These are phyloP conservation scores for Lepidocyrtoides sp. DNA, from an alignment of 2,888 invertebrate genomes.

Conservation along the genomic window DNA sequence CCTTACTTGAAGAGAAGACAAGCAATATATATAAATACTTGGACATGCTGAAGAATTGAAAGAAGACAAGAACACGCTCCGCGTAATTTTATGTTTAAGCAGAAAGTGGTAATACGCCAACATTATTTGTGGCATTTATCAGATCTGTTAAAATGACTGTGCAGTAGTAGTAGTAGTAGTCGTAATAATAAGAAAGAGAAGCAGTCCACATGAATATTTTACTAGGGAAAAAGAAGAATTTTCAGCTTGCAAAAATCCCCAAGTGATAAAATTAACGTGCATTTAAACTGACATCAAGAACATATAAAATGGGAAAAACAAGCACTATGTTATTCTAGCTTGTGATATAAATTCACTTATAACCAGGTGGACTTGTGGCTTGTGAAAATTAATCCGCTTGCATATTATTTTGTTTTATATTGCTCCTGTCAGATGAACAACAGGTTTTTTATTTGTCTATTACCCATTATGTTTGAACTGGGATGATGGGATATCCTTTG, in stretches of 20 bases:
- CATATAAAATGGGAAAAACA: slow-evolving; percentile 69
- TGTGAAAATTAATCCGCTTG: slow-evolving; percentile 75
- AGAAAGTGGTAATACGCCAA: slow-evolving; percentile 44
- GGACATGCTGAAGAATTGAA: not conserved
- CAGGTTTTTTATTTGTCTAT: slow-evolving; percentile 70
- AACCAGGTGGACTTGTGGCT: slow-evolving; percentile 74
- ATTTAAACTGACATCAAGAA: slow-evolving; percentile 76
- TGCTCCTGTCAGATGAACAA: slow-evolving; percentile 75
- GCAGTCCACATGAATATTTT: slow-evolving; percentile 10
- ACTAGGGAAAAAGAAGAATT: not conserved
- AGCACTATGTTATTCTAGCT: slow-evolving; percentile 52
- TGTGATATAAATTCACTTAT: slow-evolving; percentile 47
- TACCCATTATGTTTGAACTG: not conserved
- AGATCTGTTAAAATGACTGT: slow-evolving; percentile 9
- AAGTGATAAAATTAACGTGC: slow-evolving; percentile 70
- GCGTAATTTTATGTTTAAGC: slow-evolving; percentile 45
- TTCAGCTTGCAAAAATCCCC: slow-evolving; percentile 60
- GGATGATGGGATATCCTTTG: not conserved
- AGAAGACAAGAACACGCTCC: slow-evolving; percentile 58
- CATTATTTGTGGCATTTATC: slow-evolving; percentile 50
- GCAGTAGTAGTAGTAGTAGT: slow-evolving; percentile 26
- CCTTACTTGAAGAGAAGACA: slow-evolving; percentile 37
- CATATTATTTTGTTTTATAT: slow-evolving; percentile 73
- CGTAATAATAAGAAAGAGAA: slow-evolving; percentile 20
- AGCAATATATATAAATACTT: slow-evolving; percentile 30